Evolutionary conservation across 2,888 invertebrate species (phyloP), one percentile per base, ranked within the genome.

Genomic region (Craniophora ligustri): DNA sequence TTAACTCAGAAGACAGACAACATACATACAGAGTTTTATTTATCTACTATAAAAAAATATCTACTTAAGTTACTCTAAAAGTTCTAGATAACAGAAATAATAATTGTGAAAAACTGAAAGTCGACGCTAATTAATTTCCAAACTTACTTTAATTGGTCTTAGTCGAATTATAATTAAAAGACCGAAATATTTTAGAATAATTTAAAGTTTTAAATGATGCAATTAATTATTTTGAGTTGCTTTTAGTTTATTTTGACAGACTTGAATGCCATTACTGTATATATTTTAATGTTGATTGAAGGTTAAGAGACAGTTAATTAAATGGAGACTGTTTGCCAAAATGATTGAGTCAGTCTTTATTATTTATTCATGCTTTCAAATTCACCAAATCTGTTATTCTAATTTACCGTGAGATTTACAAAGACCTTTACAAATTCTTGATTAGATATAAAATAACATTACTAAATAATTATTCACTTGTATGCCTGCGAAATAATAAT

Each of bases 191-290:
- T 63, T 53, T 32, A 39, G 36, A 54, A 62, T 55, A 46, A 46
- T 68, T 63, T 31, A 63, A 67, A 55, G 48, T 68, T 68, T 63
- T 40, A 21, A 64, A 38, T 32, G 34, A 35, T 64, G 64, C 56
- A 46, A 55, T 55, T 63, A 63, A 63, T 55, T 55, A 63, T 55
- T 55, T 41, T 6, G 40, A 55, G 28, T 42, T 18, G 34, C 26
- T 39, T 42, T 38, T 42, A 38, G 16, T 62, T 62, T 48, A 45
- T 45, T 47, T 58, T 30, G 35, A 45, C 31, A 60, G 40, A 49
- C 11, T 60, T 30, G 7, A 66, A 26, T 42, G 3, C 31, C 8
- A 19, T 59, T 14, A 59, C 6, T 19, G 35, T 19, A 13, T 7
- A 13, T 7, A 11, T n/a, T 35, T 59, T 35, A 6, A 16, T 42